Evolutionary conservation across 2,888 invertebrate genomes (phyloP), one percentile per base, ranked within the genome.

Genomic region (Drosophila stalkeri): DNA sequence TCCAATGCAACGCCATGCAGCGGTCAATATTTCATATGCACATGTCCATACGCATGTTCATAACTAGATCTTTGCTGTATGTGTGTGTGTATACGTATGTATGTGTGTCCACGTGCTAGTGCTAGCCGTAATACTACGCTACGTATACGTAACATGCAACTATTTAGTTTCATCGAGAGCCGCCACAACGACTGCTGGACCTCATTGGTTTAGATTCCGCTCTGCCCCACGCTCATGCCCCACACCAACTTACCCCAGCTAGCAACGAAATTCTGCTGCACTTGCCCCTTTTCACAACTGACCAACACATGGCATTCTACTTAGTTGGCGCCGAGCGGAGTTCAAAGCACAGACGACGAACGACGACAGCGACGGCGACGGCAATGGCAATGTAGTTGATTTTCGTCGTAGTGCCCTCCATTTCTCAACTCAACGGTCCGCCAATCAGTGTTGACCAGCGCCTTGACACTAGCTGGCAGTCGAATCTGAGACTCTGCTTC

Each of bases 61-160:
- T 57, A 44, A 23, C 49, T 59, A 33, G 60, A 51, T 62, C 43
- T 67, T 52, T 27, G 56, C 43, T 59, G 9, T 44, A 41, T 65
- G 39, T 37, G 12, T 5, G 20, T 47, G 27, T 47, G 18, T 14
- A 47, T 59, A 46, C 56, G 9, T 51, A 39, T 65, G 41, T 43
- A 9, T n/a, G 27, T 61, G 37, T 39, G 20, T 57, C 47, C 80
- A 71, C 69, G 49, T 66, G 4, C 27, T 66, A 55, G 64, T 62
- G 64, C 39, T 61, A 55, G 33, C 52, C 71, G 69, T 68, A 69
- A 73, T 63, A 71, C 77, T 68, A 87, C 80, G 80, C 77, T 86
- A 55, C 91, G 91, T 90, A 89, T 89, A 89, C 89, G 91, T 91
- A 89, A 91, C 77, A 75, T 85, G 89, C 79, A 77, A 77, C 85